Evolutionary conservation across 2,888 invertebrate species (phyloP), one percentile per base, ranked within the genome.

Genomic region (Sisyra terminalis): DNA sequence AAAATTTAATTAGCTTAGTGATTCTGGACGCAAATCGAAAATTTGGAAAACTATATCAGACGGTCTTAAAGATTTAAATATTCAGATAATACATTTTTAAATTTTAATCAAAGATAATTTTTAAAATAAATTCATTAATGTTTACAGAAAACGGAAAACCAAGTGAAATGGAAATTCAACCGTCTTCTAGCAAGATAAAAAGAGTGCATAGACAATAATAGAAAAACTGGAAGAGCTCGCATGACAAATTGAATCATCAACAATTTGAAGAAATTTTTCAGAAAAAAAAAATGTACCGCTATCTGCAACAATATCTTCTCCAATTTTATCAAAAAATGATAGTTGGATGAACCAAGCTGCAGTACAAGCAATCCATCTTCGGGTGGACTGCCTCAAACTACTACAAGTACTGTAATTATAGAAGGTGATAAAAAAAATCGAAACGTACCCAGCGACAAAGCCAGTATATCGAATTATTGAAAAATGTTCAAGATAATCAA

Each of bases 211-310:
- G 16, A 36, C 4, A 36, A 36, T 14, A 15, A 36, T 13, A 34
- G 13, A 7, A 36, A 36, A 36, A 6, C 4, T 36, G 36, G 36
- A 16, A 36, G 36, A 16, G 36, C 13, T 36, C 36, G 3, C 15
- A 14, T 36, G 3, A 36, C n/a, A n/a, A n/a, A n/a, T n/a, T n/a
- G n/a, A n/a, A n/a, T 36, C 13, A 36, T 14, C 13, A 36, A 10
- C 36, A 36, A 14, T 36, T 36, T 14, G 14, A 36, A 36, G 16
- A 36, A 13, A 36, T 36, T 15, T 36, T 36, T 36, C 36, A 36
- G 3, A 36, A 36, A 36, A 14, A 36, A 36, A 36, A 24, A 24
- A 24, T 24, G n/a, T n/a, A n/a, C 24, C 24, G 24, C 7, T 24
- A 24, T 7, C 3, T 5, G 7, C 7, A 24, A 7, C 3, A 24